Evolutionary conservation across 1,140 invertebrate species (phyloP).

Genomic region (Polypedilum pembai): DNA sequence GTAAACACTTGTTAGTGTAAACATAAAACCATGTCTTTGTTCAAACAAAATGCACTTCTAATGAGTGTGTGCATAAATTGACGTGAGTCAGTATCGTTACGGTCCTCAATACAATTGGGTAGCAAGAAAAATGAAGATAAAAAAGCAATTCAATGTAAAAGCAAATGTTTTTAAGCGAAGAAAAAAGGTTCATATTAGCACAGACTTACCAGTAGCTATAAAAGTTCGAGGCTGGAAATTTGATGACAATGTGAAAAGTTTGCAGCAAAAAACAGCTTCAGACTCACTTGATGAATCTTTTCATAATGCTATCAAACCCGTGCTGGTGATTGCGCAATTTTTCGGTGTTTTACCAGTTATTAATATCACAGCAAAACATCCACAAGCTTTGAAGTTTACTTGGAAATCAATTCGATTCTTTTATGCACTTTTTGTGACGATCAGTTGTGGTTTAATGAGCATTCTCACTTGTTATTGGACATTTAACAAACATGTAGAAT

Average conservation of each 20-base stretch:
- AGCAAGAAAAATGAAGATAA: background rate
- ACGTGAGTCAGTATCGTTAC: too few relatives aligned
- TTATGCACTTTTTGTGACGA: background rate
- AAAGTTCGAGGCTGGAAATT: background rate
- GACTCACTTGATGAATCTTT: background rate
- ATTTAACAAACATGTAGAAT: background rate
- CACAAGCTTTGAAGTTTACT: background rate
- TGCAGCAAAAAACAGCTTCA: background rate
- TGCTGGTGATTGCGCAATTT: slow-evolving; percentile 29
- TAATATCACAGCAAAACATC: background rate
- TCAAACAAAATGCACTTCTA: background rate
- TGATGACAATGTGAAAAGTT: background rate
- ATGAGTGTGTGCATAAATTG: background rate
- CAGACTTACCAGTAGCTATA: background rate
- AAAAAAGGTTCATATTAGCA: background rate
- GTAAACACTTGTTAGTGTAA: background rate
- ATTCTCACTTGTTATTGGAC: background rate
- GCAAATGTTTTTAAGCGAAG: background rate
- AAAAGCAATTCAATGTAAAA: background rate
- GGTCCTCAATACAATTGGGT: background rate
- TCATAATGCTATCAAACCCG: slow-evolving; percentile 32
- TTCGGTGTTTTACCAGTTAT: slow-evolving; percentile 21
- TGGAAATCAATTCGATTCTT: background rate
- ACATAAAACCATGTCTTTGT: background rate
- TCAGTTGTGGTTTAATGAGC: background rate